Evolutionary conservation across 2,888 invertebrate genomes (phyloP).

Genomic region (Caenorhabditis zanzibari): DNA sequence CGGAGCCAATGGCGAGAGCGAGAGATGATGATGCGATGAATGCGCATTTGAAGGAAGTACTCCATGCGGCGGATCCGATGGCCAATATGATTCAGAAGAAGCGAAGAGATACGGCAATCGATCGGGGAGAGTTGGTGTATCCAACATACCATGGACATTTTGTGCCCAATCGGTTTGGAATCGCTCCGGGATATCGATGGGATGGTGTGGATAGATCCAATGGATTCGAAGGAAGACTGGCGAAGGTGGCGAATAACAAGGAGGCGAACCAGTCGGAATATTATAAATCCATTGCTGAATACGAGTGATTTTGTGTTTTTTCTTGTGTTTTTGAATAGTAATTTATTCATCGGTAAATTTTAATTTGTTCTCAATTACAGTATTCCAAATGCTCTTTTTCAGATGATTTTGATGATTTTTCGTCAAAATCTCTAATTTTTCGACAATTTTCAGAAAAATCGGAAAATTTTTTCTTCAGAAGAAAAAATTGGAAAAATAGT

Average conservation of each 20-base stretch:
- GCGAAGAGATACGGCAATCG: slow-evolving; percentile 86
- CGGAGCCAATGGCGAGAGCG: slow-evolving; percentile 94
- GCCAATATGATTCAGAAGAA: slow-evolving; percentile 88
- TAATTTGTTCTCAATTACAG: not conserved
- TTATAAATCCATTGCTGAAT: slow-evolving; percentile 73
- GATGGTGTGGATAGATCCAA: slow-evolving; percentile 94
- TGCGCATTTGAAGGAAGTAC: slow-evolving; percentile 86
- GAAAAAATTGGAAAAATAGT: too few species aligned
- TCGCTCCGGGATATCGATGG: slow-evolving; percentile 96
- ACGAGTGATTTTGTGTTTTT: slow-evolving; percentile 55
- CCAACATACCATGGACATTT: slow-evolving; percentile 89
- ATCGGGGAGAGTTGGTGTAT: slow-evolving; percentile 82
- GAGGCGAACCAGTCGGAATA: slow-evolving; percentile 76
- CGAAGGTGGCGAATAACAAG: slow-evolving; percentile 71
- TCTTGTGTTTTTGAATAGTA: too few species aligned
- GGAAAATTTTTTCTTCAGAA: too few species aligned
- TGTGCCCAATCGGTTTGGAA: slow-evolving; percentile 92
- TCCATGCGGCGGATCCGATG: slow-evolving; percentile 92
- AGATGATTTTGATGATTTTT: too few species aligned
- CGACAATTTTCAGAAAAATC: too few species aligned
- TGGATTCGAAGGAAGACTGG: slow-evolving; percentile 93
- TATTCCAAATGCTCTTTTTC: not conserved
- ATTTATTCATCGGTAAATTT: not conserved
- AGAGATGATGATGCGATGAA: slow-evolving; percentile 94
- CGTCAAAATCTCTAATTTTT: too few species aligned